Evolutionary conservation across 2,888 invertebrate genomes (phyloP), one percentile per base, ranked within the genome.

Genomic region (Ophonus ardosiacus): DNA sequence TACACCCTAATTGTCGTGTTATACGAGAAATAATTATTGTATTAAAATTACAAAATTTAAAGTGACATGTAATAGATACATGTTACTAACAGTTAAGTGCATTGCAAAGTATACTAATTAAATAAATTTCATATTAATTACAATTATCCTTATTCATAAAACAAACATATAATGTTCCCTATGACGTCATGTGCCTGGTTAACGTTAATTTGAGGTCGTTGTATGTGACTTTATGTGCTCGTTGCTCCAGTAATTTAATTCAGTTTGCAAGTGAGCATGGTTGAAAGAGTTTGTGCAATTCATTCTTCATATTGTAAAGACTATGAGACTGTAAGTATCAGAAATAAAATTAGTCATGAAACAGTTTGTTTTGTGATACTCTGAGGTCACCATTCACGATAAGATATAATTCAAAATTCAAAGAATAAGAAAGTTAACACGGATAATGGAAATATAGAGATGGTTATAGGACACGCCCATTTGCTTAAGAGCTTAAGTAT

Each of bases 311-410:
- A 17, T 18, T 40, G 13, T 8, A n/a, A 8, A 40, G 40, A 40
- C 40, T 43, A 74, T 74, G 71, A 74, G 71, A 13, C 40, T 43
- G 71, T 74, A 74, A 74, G 71, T 74, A 68, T 40, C 68, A 38
- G 10, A 2, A 68, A 40, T 38, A 74, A 74, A 74, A 21, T 43
- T 74, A 43, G 43, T 43, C 17, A 74, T 74, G 17, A 8, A 40
- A 74, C 43, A 74, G 51, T 74, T 43, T 74, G 71, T 74, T 74
- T 68, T 74, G 43, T 43, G 71, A 7, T 15, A 74, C 15, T 74
- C 1, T 10, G 4, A n/a, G 71, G 71, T 74, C 71, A 74, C 18
- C 71, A 17, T 15, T 74, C 40, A 68, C 15, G 71, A 18, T 74
- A 68, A 68, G 71, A 74, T 74, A 43, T 13, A 24, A 43, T 43